A percentile compares a stretch with the other conserved stretches of the same genome.
These are phyloP conservation scores for Onychostoma macrolepis DNA, from an alignment of 2,113 vertebrate genomes.

Conservation along the genomic window DNA sequence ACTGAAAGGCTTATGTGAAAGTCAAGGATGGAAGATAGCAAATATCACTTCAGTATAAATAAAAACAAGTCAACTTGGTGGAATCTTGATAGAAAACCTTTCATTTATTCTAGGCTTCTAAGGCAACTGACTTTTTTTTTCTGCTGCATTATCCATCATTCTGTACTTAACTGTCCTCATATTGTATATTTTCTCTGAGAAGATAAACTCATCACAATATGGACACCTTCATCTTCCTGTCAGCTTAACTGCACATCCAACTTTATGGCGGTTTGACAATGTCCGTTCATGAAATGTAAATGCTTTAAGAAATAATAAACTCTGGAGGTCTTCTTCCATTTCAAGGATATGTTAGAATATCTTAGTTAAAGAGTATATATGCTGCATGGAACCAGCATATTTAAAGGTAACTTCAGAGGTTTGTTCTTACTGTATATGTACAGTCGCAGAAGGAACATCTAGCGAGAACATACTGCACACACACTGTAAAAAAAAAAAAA, in stretches of 20 bases:
- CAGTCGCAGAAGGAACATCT: no score
- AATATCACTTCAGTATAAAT: background rate
- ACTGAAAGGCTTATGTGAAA: background rate
- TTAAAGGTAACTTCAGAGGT: background rate
- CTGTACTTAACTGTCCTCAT: background rate
- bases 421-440: background rate
- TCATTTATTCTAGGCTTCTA: background rate
- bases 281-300: background rate
- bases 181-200: background rate
- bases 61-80: background rate
- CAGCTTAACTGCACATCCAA: background rate
- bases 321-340: background rate
- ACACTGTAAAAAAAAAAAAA: no score
- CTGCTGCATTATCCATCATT: background rate
- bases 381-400: background rate
- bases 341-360: background rate
- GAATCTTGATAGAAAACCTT: background rate
- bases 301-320: background rate
- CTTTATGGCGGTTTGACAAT: background rate
- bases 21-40: background rate
- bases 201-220: background rate
- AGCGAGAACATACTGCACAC: no score
- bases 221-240: background rate
- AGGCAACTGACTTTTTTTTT: background rate
- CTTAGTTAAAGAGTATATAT: background rate